Evolutionary conservation across 1,140 invertebrate genomes (phyloP), one percentile per base, ranked within the genome.

Genomic region (Frieseomelitta varia): DNA sequence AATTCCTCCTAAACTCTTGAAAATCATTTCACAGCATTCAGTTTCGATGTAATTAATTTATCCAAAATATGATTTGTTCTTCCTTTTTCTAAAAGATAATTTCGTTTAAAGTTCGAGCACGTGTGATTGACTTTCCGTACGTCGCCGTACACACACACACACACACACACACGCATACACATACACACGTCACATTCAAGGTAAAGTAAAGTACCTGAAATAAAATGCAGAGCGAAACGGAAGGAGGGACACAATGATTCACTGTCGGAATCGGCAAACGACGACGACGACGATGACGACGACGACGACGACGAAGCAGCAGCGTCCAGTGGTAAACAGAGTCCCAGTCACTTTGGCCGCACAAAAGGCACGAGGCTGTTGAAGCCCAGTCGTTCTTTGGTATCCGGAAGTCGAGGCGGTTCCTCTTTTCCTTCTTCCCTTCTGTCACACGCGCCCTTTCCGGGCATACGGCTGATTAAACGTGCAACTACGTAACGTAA

Each of bases 401-500:
- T 85, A 72, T 79, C 85, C 84, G 85, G 75, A 87, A 86, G 79
- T 83, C 79, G 56, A 78, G 79, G 68, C 68, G 30, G 74, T 82
- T 63, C 77, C 86, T 84, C 65, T 79, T 79, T 84, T 47, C 75
- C 85, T 88, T 81, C 75, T 86, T 86, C 27, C 81, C 74, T 81
- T 63, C 76, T 77, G 74, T 84, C 83, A 82, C 82, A 85, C 76
- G 81, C 83, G 84, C 88, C 87, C 82, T 90, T 91, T 90, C 91
- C 86, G 88, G 81, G 84, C 90, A 91, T 91, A 94, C 91, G 93
- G 93, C 92, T 94, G 93, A 94, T 94, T 94, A 95, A 95, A 94
- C 93, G 93, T 92, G 91, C 93, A 94, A 94, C 93, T 94, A 93
- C 92, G 91, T 94, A 94, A 94, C 92, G 92, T 90, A 91, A 94